phyloP scores from a whole-genome alignment of 2,888 invertebrate species.

The Rotaria socialis region DNA sequence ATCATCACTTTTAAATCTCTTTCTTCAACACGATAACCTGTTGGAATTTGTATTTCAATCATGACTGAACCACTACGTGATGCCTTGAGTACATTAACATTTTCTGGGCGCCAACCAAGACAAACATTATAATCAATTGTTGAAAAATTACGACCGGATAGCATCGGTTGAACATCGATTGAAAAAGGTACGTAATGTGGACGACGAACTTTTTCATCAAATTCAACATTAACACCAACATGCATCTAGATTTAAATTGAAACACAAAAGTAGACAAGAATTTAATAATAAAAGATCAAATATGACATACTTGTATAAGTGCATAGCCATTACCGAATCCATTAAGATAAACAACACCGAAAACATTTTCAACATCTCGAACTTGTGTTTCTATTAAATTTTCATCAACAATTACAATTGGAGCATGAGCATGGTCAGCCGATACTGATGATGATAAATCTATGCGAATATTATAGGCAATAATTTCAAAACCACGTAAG shows the following conservation, averaged over 20 bases:
- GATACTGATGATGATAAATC: slow-evolving; percentile 71
- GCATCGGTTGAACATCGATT: slow-evolving; percentile 71
- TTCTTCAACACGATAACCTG: slow-evolving; percentile 37
- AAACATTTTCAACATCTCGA: slow-evolving; percentile 70
- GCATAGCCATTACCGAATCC: slow-evolving; percentile 87
- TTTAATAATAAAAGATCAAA: not conserved
- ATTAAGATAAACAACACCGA: slow-evolving; percentile 86
- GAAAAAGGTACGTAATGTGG: slow-evolving; percentile 78
- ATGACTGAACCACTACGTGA: not conserved
- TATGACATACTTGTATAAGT: slow-evolving; percentile 68
- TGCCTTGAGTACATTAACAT: not conserved
- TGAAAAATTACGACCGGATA: slow-evolving; percentile 85
- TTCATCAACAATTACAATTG: not conserved
- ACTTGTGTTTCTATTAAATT: slow-evolving; percentile 35
- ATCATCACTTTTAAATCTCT: slow-evolving; percentile 10
- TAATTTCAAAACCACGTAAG: slow-evolving; percentile 31
- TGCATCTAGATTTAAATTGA: slow-evolving; percentile 52
- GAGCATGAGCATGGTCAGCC: not conserved
- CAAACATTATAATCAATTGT: slow-evolving; percentile 62
- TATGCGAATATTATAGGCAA: slow-evolving; percentile 71
- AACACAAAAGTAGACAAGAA: too few relatives aligned
- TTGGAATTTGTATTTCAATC: slow-evolving; percentile 32
- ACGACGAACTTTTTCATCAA: slow-evolving; percentile 70
- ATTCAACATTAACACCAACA: slow-evolving; percentile 55
- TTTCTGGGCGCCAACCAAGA: slow-evolving; percentile 15